phyloP scores from a whole-genome alignment of 2,888 invertebrate genomes.

The Drosophila hawaiiensis region DNA sequence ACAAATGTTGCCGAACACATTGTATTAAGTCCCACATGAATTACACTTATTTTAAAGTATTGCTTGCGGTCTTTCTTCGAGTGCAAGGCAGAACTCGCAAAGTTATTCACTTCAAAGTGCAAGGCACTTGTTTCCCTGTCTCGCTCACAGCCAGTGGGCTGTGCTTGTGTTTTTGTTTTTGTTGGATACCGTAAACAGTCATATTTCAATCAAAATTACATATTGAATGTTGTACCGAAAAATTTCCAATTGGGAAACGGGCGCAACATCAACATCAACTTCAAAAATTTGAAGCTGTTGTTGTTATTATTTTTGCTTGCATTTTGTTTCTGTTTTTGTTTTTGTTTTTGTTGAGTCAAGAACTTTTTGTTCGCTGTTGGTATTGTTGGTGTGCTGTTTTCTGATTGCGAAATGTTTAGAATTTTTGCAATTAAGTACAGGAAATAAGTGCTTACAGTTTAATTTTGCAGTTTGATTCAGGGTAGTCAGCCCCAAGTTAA shows the following conservation, averaged over 20 bases:
- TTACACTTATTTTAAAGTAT: background rate
- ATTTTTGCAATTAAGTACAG: conserved; percentile 76
- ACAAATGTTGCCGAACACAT: background rate
- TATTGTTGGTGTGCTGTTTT: conserved; percentile 32
- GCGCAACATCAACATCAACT: conserved; percentile 36
- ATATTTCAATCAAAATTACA: conserved; percentile 81
- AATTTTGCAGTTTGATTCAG: conserved; percentile 22
- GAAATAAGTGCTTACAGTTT: conserved; percentile 70
- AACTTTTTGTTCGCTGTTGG: conserved; percentile 16
- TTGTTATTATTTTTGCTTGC: conserved; percentile 28
- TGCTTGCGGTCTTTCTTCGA: background rate
- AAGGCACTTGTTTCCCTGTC: conserved; percentile 38
- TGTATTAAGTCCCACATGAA: background rate
- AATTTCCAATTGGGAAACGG: conserved; percentile 37
- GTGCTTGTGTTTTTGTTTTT: conserved; percentile 42
- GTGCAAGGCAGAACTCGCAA: background rate
- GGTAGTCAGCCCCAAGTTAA: background rate
- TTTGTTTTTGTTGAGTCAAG: conserved; percentile 1
- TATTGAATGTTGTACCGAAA: conserved; percentile 58
- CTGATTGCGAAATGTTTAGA: conserved; percentile 59
- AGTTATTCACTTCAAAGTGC: conserved; percentile 15
- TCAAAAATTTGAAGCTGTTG: conserved; percentile 39
- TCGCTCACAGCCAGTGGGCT: background rate
- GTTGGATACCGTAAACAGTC: conserved; percentile 64
- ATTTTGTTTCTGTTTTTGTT: background rate